These are phyloP conservation scores for Corapipo altera DNA, from an alignment of 2,113 vertebrate genomes.

Conservation along the genomic window DNA sequence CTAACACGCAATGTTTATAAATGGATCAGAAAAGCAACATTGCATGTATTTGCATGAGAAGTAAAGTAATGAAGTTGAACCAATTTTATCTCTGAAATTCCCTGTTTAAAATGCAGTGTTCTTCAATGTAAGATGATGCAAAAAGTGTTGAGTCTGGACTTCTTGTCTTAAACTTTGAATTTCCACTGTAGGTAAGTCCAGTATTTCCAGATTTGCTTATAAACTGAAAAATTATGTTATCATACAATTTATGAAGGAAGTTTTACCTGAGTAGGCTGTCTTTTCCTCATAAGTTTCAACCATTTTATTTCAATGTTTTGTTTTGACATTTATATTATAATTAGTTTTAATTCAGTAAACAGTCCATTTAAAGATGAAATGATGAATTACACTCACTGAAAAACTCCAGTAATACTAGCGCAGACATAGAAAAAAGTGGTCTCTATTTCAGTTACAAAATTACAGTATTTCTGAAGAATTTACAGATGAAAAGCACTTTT, in stretches of 20 bases:
- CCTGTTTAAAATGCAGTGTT: not conserved
- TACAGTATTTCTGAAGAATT: not conserved
- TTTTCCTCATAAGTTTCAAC: not conserved
- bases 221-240: not conserved
- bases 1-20: slow-evolving; percentile 33
- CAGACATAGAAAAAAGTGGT: not conserved
- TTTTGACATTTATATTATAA: not conserved
- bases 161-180: not conserved
- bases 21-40: not conserved
- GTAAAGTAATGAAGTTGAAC: not conserved
- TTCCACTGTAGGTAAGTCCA: not conserved
- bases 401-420: not conserved
- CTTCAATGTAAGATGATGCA: not conserved
- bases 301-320: not conserved
- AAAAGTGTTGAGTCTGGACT: not conserved
- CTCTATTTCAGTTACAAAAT: not conserved
- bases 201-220: not conserved
- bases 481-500: not conserved
- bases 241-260: not conserved
- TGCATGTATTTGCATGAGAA: slow-evolving; percentile 2
- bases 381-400: not conserved
- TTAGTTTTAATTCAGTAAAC: not conserved
- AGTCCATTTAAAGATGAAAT: not conserved
- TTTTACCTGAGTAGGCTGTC: not conserved
- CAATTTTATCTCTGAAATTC: slow-evolving; percentile 13